Conservation (phyloP, 2,888 invertebrate species). For the Eristalis tenax region DNA sequence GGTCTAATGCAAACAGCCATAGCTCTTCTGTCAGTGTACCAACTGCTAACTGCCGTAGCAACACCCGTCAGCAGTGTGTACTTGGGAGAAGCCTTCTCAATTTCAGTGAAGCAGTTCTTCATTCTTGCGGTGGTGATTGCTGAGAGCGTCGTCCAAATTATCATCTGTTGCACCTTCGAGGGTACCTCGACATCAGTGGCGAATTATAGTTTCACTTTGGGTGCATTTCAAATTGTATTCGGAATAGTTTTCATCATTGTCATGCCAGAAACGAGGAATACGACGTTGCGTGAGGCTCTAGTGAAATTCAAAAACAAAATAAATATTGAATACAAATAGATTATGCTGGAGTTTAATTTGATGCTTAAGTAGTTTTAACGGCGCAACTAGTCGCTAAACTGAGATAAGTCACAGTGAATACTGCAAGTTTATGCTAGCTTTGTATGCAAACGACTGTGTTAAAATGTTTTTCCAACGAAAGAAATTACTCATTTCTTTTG, state of each 20-base stretch:
- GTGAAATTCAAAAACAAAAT: conserved; percentile 66
- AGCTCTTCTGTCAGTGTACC: conserved; percentile 71
- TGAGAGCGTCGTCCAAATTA: conserved; percentile 74
- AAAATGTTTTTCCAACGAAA: background rate
- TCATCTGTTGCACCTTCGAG: conserved; percentile 13
- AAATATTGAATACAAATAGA: background rate
- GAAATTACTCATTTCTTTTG: background rate
- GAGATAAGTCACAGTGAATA: background rate
- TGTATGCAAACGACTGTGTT: background rate
- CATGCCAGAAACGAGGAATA: conserved; percentile 76
- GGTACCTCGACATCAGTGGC: background rate
- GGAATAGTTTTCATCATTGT: conserved; percentile 67
- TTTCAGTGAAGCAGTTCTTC: conserved; percentile 74
- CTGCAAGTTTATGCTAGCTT: background rate
- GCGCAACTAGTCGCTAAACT: too few relatives aligned
- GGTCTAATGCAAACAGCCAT: conserved; percentile 59
- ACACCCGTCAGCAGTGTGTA: conserved; percentile 74
- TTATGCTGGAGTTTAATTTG: background rate
- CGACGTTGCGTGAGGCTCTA: conserved; percentile 74
- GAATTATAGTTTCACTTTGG: conserved; percentile 74
- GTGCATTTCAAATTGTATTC: conserved; percentile 73
- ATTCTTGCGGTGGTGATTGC: conserved; percentile 74
- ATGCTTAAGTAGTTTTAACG: too few relatives aligned
- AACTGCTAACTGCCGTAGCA: conserved; percentile 75
- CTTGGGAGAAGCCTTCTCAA: conserved; percentile 77